Base-by-base conservation (phyloP, 1,140 invertebrate species). In the Sinonovacula constricta region DNA sequence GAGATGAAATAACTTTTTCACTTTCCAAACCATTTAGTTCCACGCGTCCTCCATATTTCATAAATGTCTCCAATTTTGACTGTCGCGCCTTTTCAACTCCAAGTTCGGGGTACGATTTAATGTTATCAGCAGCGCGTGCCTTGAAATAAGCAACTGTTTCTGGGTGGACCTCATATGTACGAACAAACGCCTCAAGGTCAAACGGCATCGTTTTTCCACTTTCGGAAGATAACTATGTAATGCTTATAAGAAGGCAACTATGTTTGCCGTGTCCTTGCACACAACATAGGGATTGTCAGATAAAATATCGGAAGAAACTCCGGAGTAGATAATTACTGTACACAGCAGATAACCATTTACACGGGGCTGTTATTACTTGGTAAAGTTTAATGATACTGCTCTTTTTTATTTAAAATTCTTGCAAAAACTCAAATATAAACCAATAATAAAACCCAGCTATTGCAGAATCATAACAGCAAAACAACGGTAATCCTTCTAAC, bases 201-300 rank as follows among this genome's bases (percentile, higher is more conserved):
- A 74, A 74, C 22, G 71, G 31, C 71, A 74, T 74, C 3, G 24
- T 72, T n/a, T n/a, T n/a, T n/a, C n/a, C n/a, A n/a, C n/a, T n/a
- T n/a, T n/a, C n/a, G n/a, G n/a, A n/a, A n/a, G n/a, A n/a, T n/a
- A n/a, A n/a, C n/a, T n/a, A n/a, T n/a, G n/a, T n/a, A n/a, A n/a
- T n/a, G n/a, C n/a, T n/a, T n/a, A n/a, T n/a, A 53, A 53, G 10
- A 5, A 53, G 24, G 4, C 49, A 53, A 53, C 18, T 7, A 53
- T 7, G 24, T 3, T 12, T 49, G n/a, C n/a, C 45, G 45, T 49
- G 24, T 4, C 18, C 10, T 53, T 53, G 24, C 49, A 53, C n/a
- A n/a, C n/a, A n/a, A n/a, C n/a, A n/a, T n/a, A n/a, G n/a, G n/a
- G n/a, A n/a, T n/a, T n/a, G n/a, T n/a, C n/a, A n/a, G n/a, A n/a